Evolutionary conservation across 2,888 invertebrate species (phyloP), one percentile per base, ranked within the genome.

Genomic region (Nomada fabriciana): DNA sequence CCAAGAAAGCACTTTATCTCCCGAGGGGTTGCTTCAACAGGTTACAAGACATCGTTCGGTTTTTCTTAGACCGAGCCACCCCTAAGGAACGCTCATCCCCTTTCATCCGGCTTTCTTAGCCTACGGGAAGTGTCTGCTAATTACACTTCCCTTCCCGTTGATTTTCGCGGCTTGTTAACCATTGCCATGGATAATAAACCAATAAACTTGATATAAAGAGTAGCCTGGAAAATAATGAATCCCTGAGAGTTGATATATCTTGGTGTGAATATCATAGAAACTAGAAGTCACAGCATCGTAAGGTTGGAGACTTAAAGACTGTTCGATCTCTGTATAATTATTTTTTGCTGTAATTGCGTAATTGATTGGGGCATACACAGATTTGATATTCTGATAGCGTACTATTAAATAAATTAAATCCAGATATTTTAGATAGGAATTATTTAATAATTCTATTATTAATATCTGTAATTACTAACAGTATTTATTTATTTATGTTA

Each of bases 11-110:
- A 91, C 91, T 92, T 91, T 91, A 90, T 90, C 91, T 90, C 74
- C 60, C 71, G 82, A 80, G 89, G 88, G 90, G 87, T 86, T 83
- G 89, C 91, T 89, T 90, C 92, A 93, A 93, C 92, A 92, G 93
- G 91, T 93, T 93, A 91, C 90, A 91, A 92, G 91, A 92, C 90
- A 89, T 86, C 82, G 82, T 71, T 80, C 47, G 60, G 83, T 75
- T 83, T 83, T 83, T 89, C 88, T 85, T 84, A 81, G 83, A 83
- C 64, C 74, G 81, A 72, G 60, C 75, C 55, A 61, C 70, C 82
- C 89, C 73, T 70, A 80, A 89, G 85, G 76, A 87, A 81, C 42
- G 53, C 71, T 76, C 82, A 70, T 64, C 79, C 79, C 76, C 65
- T 59, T 29, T 25, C 23, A 67, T 70, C 52, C 36, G 61, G 53